Conservation (phyloP, 2,888 invertebrate species). For the Timandra comae region DNA sequence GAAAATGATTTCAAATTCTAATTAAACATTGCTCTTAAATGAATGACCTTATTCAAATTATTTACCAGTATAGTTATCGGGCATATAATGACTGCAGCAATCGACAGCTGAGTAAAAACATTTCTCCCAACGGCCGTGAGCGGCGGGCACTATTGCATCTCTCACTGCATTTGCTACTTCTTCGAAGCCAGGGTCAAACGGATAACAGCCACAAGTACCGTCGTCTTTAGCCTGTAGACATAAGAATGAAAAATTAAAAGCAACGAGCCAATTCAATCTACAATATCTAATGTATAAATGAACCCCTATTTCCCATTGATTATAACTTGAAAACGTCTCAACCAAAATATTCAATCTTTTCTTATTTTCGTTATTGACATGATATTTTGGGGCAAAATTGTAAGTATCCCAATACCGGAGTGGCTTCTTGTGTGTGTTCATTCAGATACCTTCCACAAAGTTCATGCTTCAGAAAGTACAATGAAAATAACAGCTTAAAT, state of each 20-base stretch:
- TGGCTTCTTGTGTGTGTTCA: background rate
- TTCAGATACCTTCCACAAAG: no score
- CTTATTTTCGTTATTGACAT: no score
- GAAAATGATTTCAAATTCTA: no score
- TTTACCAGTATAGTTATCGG: slow-evolving; percentile 27
- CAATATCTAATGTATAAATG: no score
- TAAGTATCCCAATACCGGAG: background rate
- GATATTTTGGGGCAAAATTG: no score
- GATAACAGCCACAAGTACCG: slow-evolving; percentile 63
- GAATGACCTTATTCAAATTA: background rate
- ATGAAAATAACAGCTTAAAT: no score
- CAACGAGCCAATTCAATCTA: no score
- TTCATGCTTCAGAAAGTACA: no score
- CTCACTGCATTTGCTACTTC: slow-evolving; percentile 47
- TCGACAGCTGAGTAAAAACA: slow-evolving; percentile 57
- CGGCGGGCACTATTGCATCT: slow-evolving; percentile 47
- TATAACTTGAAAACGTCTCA: no score
- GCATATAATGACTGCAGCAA: slow-evolving; percentile 61
- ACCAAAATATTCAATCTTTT: no score
- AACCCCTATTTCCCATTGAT: no score
- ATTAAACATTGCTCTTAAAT: no score
- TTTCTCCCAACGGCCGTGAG: slow-evolving; percentile 59
- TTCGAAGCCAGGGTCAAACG: slow-evolving; percentile 58
- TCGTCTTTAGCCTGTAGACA: slow-evolving; percentile 49
- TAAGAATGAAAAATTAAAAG: background rate